Evolutionary conservation across 2,113 vertebrate genomes (phyloP), one percentile per base, ranked within the genome.

Genomic region (Sterrhoptilus dennistouni): DNA sequence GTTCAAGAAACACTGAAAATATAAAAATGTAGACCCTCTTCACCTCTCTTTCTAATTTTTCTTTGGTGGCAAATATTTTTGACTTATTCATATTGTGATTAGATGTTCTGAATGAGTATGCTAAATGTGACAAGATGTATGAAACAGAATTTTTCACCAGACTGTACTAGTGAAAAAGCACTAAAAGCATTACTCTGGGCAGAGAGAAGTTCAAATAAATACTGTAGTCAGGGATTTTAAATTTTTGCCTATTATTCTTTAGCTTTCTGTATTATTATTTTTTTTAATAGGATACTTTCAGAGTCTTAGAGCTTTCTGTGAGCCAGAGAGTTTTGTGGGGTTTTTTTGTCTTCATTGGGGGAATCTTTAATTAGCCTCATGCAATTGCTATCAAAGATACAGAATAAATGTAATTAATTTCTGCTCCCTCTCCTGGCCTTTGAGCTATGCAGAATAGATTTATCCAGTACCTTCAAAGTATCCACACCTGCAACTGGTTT

Each of bases 251-350:
- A 14, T 12, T 38, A n/a, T 18, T 8, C 27, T 44, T 47, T 28
- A 63, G 44, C 35, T 69, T 72, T 88, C 49, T 77, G 3, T 61
- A 17, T n/a, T 54, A 9, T 56, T 31, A 29, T 24, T 31, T 4
- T 47, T 49, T 27, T 21, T 47, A 35, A 31, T 15, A 54, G 25
- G 4, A 42, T 69, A 57, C 6, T 87, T 82, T 57, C 19, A 50
- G 81, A 81, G 21, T 33, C 22, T 27, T 47, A 49, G 36, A 72
- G 31, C 25, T 47, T 91, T 50, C 15, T 68, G 6, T 78, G 70
- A 77, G 33, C 20, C 33, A 77, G 33, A 66, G 49, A 9, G 50
- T 16, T 45, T 63, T 12, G 1, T 50, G 2, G 0, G 1, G 3
- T 20, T 54, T 79, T 76, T 77, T 68, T 72, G 35, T 36, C 12